A percentile compares a stretch with the other conserved stretches of the same genome.
These are phyloP conservation scores for Drosophila macrothrix DNA, from an alignment of 2,888 invertebrate species.

Conservation along the genomic window DNA sequence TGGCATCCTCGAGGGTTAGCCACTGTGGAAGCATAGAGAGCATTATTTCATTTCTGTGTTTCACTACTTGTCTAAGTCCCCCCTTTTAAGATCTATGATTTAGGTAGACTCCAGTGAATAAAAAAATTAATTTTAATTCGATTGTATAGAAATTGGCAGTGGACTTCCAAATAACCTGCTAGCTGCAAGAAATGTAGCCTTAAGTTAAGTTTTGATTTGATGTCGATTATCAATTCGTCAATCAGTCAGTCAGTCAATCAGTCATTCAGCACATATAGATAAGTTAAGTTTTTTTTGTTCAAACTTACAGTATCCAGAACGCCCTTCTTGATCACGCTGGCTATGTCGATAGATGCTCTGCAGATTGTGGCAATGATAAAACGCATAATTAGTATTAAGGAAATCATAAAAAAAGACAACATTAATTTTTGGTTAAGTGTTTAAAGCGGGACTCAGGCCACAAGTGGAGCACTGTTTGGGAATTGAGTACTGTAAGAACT, in stretches of 20 bases:
- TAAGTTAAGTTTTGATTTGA: background rate
- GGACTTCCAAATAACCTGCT: too few species aligned
- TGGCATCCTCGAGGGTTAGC: slow-evolving; percentile 97
- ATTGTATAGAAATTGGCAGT: background rate
- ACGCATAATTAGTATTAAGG: background rate
- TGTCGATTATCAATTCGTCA: background rate
- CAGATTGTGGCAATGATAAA: slow-evolving; percentile 7
- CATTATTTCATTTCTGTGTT: background rate
- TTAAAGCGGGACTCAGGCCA: slow-evolving; percentile 44
- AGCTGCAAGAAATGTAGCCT: background rate
- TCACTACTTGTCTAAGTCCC: background rate
- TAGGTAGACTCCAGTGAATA: background rate
- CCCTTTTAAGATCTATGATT: background rate
- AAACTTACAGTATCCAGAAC: slow-evolving; percentile 89
- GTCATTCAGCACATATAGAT: background rate
- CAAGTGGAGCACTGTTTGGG: slow-evolving; percentile 19
- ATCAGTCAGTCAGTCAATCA: background rate
- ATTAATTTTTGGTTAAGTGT: slow-evolving; percentile 45
- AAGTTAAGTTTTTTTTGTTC: too few species aligned
- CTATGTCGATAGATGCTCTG: slow-evolving; percentile 91
- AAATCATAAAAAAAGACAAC: background rate
- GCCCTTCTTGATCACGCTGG: slow-evolving; percentile 89
- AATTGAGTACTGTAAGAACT: slow-evolving; percentile 33
- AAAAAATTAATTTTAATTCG: background rate
- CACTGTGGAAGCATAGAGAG: slow-evolving; percentile 88